phyloP scores from a whole-genome alignment of 1,140 invertebrate species.

The Lerema accius region DNA sequence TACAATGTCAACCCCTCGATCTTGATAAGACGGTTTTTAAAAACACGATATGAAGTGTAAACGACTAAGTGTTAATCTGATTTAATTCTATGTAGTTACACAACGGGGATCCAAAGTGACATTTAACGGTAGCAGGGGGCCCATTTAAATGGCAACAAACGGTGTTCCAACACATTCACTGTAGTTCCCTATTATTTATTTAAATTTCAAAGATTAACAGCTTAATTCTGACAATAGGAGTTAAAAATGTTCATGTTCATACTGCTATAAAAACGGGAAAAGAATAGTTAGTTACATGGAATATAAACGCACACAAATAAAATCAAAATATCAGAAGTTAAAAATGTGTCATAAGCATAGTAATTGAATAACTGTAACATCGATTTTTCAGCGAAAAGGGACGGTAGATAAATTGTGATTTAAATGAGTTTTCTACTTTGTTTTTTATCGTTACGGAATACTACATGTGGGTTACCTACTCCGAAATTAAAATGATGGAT shows the following conservation, averaged over 20 bases:
- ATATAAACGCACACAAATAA: too few species aligned
- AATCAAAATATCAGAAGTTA: background rate
- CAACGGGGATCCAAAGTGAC: conserved; percentile 48
- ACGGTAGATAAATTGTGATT: too few species aligned
- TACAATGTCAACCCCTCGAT: conserved; percentile 71
- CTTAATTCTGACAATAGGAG: background rate
- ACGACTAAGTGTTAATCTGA: conserved; percentile 77
- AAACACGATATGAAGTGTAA: conserved; percentile 48
- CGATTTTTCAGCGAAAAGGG: too few species aligned
- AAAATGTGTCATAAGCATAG: too few species aligned
- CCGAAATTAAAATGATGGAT: too few species aligned
- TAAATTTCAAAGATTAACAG: conserved; percentile 22
- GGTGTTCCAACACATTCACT: conserved; percentile 1
- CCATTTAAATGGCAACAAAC: conserved; percentile 29
- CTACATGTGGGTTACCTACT: too few species aligned
- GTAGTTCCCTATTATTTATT: conserved; percentile 8
- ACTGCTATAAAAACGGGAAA: background rate
- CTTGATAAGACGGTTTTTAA: conserved; percentile 73
- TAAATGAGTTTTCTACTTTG: too few species aligned
- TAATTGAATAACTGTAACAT: too few species aligned
- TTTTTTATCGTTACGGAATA: too few species aligned
- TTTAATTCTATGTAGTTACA: conserved; percentile 72
- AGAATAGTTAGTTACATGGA: background rate
- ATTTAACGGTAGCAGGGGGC: conserved; percentile 38
- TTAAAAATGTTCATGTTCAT: background rate